Evolutionary conservation across 1,140 invertebrate species (phyloP).

Genomic region (Drosophila lacertosa): DNA sequence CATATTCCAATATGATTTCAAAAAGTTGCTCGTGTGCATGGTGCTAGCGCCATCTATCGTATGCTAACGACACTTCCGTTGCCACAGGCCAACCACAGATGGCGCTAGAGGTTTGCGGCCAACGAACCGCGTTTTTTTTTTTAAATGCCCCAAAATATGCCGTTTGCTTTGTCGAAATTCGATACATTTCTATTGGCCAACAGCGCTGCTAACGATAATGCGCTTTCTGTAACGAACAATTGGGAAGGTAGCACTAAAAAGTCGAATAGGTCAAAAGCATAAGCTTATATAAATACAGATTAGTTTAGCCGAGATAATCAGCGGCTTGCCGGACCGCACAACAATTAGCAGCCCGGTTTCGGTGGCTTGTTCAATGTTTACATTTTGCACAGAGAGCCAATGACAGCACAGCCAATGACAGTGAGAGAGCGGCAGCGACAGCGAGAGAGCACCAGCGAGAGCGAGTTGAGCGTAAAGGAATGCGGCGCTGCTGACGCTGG

Average conservation of each 20-base stretch:
- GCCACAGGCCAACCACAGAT: not conserved
- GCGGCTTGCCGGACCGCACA: not conserved
- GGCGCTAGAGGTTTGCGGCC: not conserved
- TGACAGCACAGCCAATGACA: not conserved
- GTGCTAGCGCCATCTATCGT: conserved; percentile 4
- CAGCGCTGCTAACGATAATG: conserved; percentile 10
- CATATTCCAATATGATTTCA: not conserved
- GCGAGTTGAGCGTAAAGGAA: conserved; percentile 11
- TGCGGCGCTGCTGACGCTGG: conserved; percentile 29
- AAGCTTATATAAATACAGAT: no score
- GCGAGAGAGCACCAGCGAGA: not conserved
- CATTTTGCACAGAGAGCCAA: conserved; percentile 7
- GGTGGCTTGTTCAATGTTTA: conserved; percentile 11
- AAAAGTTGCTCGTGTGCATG: not conserved
- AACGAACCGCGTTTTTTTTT: not conserved
- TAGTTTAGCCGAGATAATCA: not conserved
- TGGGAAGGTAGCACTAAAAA: no score
- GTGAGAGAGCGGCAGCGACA: not conserved
- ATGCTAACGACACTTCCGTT: not conserved
- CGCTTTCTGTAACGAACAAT: not conserved
- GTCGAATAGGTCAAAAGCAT: no score
- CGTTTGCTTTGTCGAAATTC: not conserved
- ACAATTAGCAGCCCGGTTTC: not conserved
- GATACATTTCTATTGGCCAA: not conserved
- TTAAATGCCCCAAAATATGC: conserved; percentile 10